phyloP scores from a whole-genome alignment of 2,797 vertebrate species.

The Eulemur mongoz region DNA sequence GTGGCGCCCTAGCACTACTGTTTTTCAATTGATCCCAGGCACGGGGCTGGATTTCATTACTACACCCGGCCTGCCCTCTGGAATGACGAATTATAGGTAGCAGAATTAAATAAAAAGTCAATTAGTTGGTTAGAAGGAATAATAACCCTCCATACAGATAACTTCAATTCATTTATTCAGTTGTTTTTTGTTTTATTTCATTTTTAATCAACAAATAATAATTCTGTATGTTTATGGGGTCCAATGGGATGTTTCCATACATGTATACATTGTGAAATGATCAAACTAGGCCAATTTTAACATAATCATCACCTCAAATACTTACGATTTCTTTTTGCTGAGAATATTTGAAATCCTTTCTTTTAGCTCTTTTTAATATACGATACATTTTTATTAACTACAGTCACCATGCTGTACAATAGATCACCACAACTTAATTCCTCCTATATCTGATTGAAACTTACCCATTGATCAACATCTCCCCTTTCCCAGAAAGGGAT shows the following conservation, averaged over 20 bases:
- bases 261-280: neutral
- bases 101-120: neutral
- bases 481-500: no score
- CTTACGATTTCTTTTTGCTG: neutral
- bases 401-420: neutral
- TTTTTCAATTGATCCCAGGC: neutral
- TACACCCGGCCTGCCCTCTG: neutral
- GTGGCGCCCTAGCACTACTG: conserved; percentile 37
- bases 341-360: neutral
- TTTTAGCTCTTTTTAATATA: neutral
- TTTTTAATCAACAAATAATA: neutral
- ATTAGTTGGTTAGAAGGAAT: neutral
- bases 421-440: neutral
- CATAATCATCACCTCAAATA: neutral
- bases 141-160: neutral
- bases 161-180: neutral
- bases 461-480: neutral
- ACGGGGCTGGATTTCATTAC: neutral
- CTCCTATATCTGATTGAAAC: neutral
- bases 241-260: neutral
- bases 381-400: neutral
- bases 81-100: neutral
- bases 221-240: neutral
- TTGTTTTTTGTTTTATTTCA: neutral
- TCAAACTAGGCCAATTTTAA: neutral